These are phyloP conservation scores for Arvicanthis niloticus DNA, from an alignment of 2,113 vertebrate genomes.

Conservation along the genomic window DNA sequence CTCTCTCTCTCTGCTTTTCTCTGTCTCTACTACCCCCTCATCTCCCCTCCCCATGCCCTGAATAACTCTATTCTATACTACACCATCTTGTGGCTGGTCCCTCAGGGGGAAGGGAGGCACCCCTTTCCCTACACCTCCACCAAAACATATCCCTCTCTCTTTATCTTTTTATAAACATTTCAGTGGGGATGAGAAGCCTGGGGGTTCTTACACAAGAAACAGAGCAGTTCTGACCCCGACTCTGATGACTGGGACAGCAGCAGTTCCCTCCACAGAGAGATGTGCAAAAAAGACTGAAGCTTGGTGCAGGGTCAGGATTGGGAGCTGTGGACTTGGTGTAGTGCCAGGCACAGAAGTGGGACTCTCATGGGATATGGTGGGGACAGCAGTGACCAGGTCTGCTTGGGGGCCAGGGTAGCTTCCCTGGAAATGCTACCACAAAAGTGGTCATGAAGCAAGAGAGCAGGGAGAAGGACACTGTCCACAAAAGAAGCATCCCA, in stretches of 20 bases:
- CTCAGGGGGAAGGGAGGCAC: too few relatives aligned
- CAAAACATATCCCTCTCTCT: too few relatives aligned
- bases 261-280: background rate
- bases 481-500: background rate
- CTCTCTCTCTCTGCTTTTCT: too few relatives aligned
- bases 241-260: background rate
- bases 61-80: too few relatives aligned
- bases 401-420: background rate
- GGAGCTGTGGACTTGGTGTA: background rate
- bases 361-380: rapidly evolving
- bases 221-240: background rate
- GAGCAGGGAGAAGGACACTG: rapidly evolving
- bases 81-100: too few relatives aligned
- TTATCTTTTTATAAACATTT: too few relatives aligned
- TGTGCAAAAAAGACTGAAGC: background rate
- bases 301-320: background rate
- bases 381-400: background rate
- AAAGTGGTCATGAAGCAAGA: background rate
- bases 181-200: background rate
- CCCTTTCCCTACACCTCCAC: too few relatives aligned
- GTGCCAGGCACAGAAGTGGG: background rate
- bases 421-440: background rate
- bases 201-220: background rate
- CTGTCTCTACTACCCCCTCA: too few relatives aligned
- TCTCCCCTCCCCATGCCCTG: too few relatives aligned